These are phyloP conservation scores for Pygoscelis antarcticus DNA, from an alignment of 2,113 vertebrate genomes.

Conservation along the genomic window DNA sequence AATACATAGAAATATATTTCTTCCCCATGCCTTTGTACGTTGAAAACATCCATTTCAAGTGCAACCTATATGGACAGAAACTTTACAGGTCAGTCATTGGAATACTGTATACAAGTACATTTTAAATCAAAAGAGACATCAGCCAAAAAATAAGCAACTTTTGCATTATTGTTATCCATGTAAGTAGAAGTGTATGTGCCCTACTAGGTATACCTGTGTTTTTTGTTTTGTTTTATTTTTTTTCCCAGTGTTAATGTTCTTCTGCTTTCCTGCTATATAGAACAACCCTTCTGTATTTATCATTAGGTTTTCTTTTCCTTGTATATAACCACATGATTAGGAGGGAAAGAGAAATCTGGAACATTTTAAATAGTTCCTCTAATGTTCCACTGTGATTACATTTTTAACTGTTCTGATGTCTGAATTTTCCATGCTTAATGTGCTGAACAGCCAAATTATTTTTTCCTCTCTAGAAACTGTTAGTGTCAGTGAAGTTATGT, in stretches of 20 bases:
- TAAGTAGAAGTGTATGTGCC: neutral
- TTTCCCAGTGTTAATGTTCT: neutral
- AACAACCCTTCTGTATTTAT: neutral
- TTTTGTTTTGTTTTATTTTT: neutral
- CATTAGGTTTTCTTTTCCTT: neutral
- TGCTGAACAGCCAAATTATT: neutral
- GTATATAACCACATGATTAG: neutral
- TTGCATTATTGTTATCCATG: neutral
- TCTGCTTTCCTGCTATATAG: neutral
- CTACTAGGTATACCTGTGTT: fast-evolving
- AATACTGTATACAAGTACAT: neutral
- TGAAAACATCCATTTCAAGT: neutral
- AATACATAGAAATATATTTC: neutral
- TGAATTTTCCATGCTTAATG: neutral
- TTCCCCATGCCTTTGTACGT: neutral
- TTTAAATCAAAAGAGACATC: neutral
- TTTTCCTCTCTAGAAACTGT: neutral
- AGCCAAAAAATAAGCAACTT: neutral
- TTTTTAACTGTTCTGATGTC: neutral
- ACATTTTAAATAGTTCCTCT: neutral
- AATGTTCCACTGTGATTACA: neutral
- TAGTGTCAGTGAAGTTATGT: neutral
- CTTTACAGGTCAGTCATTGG: neutral
- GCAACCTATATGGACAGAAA: neutral
- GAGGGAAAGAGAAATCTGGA: neutral